Evolutionary conservation across 2,888 invertebrate genomes (phyloP), one percentile per base, ranked within the genome.

Genomic region (Octodonta nipae): DNA sequence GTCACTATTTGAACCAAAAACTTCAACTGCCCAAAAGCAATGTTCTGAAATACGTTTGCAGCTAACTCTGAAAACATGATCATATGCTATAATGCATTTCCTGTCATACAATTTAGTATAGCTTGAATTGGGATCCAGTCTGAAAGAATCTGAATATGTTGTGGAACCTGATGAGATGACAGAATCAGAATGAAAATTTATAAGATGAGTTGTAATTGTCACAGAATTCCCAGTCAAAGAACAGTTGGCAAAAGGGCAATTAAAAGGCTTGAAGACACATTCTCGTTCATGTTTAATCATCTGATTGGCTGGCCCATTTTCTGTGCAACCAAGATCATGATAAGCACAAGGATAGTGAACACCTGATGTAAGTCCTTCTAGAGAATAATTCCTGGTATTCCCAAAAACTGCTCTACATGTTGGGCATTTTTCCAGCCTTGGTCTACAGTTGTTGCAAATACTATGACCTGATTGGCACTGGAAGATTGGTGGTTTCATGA

Each of bases 401-500:
- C 54, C 56, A 38, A 55, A 55, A 13, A 44, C 38, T 1, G 48
- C 44, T 24, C 54, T 42, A 28, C 58, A 58, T 2, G 50, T 55
- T 6, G 58, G 58, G 30, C 58, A 58, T 29, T 49, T 51, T 13
- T 50, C 49, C 15, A 56, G 30, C 34, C 52, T 48, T 7, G 54
- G 51, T 10, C 49, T 43, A 32, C 58, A 58, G 12, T 41, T 39
- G 36, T 51, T 51, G 37, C 58, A 58, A 15, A 58, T 42, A 30
- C 55, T 56, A 36, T 58, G 58, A 1, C 58, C 56, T 11, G 50
- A 45, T 28, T 51, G 45, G 34, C 58, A 58, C 33, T 56, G 58
- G 26, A 42, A 54, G 32, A 58, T 58, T 1, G 56, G 58, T 1
- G 56, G 55, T 32, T 49, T 50, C 58, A 58, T 58, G 26, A 50